phyloP scores from a whole-genome alignment of 2,888 invertebrate species.

The Mesorhabditis belari region DNA sequence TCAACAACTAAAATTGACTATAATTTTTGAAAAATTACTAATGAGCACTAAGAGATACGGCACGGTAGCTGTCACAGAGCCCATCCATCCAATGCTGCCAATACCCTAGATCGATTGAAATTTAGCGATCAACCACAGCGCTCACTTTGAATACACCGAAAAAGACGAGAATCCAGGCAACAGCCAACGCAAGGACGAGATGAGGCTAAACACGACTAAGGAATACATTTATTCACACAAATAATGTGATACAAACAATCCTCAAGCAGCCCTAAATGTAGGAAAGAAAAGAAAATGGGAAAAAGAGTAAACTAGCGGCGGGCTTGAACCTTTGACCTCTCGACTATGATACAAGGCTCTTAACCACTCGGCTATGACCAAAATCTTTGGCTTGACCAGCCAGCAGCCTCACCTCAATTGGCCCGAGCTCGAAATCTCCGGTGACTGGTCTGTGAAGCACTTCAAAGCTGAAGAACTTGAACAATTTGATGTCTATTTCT shows the following conservation, averaged over 20 bases:
- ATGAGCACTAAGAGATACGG: constrained; percentile 46
- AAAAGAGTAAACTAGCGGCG: too few species aligned
- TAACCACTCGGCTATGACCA: too few species aligned
- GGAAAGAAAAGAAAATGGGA: too few species aligned
- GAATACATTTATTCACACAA: too few species aligned
- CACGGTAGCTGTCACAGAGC: constrained; percentile 46
- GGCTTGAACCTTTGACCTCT: too few species aligned
- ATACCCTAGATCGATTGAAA: background rate
- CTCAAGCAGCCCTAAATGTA: too few species aligned
- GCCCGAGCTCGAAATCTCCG: constrained; percentile 21
- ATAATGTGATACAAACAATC: too few species aligned
- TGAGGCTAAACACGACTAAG: constrained; percentile 84
- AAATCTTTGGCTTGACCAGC: constrained; percentile 71
- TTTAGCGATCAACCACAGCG: constrained; percentile 57
- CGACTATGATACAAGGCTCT: too few species aligned
- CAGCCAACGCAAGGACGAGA: constrained; percentile 76
- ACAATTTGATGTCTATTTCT: constrained; percentile 4
- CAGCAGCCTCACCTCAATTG: constrained; percentile 2
- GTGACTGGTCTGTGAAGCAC: constrained; percentile 60
- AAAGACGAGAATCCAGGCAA: constrained; percentile 88
- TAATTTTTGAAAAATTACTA: background rate
- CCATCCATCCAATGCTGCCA: constrained; percentile 44
- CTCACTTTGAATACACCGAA: constrained; percentile 92
- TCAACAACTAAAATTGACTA: constrained; percentile 24
- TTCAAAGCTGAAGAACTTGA: constrained; percentile 31